Percentiles rank a stretch among this genome's conserved stretches.
Conservation (phyloP, 2,888 invertebrate species). For the Tetropium fuscum region DNA sequence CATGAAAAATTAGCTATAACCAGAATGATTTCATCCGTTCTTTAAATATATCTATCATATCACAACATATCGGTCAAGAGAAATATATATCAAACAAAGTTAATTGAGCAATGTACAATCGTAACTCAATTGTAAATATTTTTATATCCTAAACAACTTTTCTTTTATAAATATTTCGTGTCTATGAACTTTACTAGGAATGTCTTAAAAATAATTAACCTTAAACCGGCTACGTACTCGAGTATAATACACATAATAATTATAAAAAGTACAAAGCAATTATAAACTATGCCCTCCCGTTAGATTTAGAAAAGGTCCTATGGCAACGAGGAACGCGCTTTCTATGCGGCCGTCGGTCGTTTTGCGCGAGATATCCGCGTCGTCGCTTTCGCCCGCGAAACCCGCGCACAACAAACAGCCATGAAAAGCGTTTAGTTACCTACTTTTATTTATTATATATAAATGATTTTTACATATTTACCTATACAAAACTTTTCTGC, state of each 20-base stretch:
- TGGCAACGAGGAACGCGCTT: conserved; percentile 26
- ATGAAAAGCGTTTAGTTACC: conserved; percentile 54
- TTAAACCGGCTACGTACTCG: conserved; percentile 58
- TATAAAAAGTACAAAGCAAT: conserved; percentile 67
- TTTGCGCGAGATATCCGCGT: conserved; percentile 36
- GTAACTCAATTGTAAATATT: conserved; percentile 61
- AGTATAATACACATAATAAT: conserved; percentile 51
- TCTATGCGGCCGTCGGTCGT: conserved; percentile 37
- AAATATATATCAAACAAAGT: conserved; percentile 55
- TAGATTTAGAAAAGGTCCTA: conserved; percentile 32
- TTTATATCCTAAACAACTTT: conserved; percentile 62
- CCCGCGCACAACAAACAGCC: conserved; percentile 55
- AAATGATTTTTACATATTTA: conserved; percentile 57
- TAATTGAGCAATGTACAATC: conserved; percentile 65
- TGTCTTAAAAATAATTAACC: conserved; percentile 65
- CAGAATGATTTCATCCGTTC: conserved; percentile 47
- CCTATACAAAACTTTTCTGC: conserved; percentile 55
- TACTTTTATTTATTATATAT: conserved; percentile 56
- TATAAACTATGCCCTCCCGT: conserved; percentile 50
- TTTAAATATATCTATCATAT: conserved; percentile 53
- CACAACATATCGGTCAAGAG: conserved; percentile 58
- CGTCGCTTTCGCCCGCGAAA: conserved; percentile 6
- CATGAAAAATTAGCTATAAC: conserved; percentile 62
- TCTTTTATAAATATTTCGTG: conserved; percentile 51
- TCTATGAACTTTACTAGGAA: conserved; percentile 50